phyloP scores from a whole-genome alignment of 92 coral and sea anemone genomes.

The Pocillopora meandrina region DNA sequence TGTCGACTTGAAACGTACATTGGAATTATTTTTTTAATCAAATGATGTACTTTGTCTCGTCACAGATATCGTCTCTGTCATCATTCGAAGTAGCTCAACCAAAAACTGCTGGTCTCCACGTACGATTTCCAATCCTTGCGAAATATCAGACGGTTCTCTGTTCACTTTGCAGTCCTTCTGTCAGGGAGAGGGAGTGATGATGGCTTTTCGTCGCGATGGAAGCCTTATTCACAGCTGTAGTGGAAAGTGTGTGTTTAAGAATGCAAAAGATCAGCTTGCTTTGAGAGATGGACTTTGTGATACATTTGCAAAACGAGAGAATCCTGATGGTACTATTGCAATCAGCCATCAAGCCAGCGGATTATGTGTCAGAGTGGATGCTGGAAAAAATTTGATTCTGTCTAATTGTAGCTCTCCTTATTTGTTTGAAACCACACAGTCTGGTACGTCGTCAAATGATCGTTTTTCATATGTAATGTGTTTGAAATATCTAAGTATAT shows the following conservation, averaged over 20 bases:
- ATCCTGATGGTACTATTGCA: conserved; percentile 33
- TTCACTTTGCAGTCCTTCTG: conserved; percentile 67
- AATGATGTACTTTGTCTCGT: neutral
- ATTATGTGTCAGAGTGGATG: conserved; percentile 61
- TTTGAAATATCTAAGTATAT: no score
- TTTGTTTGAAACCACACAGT: conserved; percentile 67
- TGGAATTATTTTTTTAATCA: no score
- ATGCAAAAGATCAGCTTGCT: conserved; percentile 41
- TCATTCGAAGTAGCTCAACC: conserved; percentile 50
- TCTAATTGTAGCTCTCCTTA: conserved; percentile 45
- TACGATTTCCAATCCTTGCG: conserved; percentile 62
- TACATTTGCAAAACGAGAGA: conserved; percentile 36
- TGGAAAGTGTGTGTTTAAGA: conserved; percentile 69
- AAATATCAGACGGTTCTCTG: conserved; percentile 53
- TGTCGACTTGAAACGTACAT: no score
- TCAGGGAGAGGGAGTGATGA: conserved; percentile 71
- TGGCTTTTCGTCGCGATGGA: conserved; percentile 63
- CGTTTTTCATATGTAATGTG: no score
- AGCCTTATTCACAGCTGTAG: conserved; percentile 76
- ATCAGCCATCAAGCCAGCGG: conserved; percentile 58
- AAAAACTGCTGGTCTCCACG: conserved; percentile 82
- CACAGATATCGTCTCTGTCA: conserved; percentile 76
- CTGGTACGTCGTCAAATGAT: conserved; percentile 38
- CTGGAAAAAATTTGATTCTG: conserved; percentile 54
- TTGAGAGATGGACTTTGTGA: conserved; percentile 66